Evolutionary conservation across 2,888 invertebrate genomes (phyloP).

Genomic region (Nomada goodeniana): DNA sequence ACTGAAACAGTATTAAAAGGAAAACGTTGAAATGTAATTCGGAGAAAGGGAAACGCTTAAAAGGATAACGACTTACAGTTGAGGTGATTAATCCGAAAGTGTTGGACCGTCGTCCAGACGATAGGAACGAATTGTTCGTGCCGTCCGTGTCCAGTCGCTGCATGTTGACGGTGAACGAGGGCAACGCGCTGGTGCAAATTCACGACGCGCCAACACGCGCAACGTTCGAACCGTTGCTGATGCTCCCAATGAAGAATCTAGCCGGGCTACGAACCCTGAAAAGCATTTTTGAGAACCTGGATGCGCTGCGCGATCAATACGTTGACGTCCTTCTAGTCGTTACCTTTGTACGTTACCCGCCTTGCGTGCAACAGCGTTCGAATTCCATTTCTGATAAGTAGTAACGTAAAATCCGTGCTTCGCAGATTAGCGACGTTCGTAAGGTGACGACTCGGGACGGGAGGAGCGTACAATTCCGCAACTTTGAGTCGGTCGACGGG

Average conservation of each 20-base stretch:
- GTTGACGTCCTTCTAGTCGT: conserved; percentile 90
- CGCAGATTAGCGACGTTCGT: conserved; percentile 86
- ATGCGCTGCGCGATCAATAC: conserved; percentile 83
- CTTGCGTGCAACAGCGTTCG: neutral
- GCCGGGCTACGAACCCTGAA: conserved; percentile 86
- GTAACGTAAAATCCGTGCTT: neutral
- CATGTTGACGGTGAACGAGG: conserved; percentile 88
- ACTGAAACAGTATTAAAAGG: no score
- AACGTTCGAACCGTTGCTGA: conserved; percentile 86
- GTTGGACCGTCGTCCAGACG: conserved; percentile 85
- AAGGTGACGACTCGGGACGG: conserved; percentile 88
- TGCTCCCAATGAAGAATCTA: conserved; percentile 87
- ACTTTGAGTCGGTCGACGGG: conserved; percentile 88
- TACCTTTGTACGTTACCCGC: conserved; percentile 83
- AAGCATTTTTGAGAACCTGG: conserved; percentile 85
- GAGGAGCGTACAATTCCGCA: conserved; percentile 87
- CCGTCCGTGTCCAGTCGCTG: conserved; percentile 89
- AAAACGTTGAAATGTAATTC: neutral
- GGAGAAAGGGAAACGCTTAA: neutral
- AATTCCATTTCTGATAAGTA: neutral
- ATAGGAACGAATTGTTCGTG: conserved; percentile 87
- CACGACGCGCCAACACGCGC: conserved; percentile 86
- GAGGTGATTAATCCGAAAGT: conserved; percentile 90
- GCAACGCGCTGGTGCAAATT: conserved; percentile 87
- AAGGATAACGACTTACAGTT: conserved; percentile 84